A percentile compares a stretch with the other conserved stretches of the same genome.
Conservation (phyloP, 2,888 invertebrate genomes). For the Ganaspis brasiliensis region DNA sequence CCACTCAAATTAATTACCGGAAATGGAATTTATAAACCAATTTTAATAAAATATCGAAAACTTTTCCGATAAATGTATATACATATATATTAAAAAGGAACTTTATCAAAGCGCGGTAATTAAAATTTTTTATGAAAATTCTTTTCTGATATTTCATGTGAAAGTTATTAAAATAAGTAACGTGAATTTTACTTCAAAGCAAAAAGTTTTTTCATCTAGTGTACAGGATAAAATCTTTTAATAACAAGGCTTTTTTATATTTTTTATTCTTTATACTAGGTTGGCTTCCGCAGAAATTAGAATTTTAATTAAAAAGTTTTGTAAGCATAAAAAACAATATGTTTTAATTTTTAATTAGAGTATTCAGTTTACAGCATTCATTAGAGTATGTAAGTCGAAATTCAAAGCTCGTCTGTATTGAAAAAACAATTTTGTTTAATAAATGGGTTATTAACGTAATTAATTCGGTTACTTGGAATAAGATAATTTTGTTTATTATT, state of each 20-base stretch:
- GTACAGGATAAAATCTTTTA: slow-evolving; percentile 28
- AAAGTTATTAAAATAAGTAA: slow-evolving; percentile 35
- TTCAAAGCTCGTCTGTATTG: not conserved
- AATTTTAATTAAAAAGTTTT: slow-evolving; percentile 33
- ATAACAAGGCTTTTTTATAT: slow-evolving; percentile 19
- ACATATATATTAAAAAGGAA: not conserved
- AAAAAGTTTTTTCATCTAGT: slow-evolving; percentile 35
- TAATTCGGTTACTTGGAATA: too few species aligned
- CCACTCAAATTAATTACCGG: too few species aligned
- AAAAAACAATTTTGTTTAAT: too few species aligned
- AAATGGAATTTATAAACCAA: too few species aligned
- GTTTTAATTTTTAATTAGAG: slow-evolving; percentile 30
- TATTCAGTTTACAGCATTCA: too few species aligned
- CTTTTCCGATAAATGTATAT: not conserved
- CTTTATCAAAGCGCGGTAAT: not conserved
- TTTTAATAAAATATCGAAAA: too few species aligned
- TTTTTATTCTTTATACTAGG: slow-evolving; percentile 3
- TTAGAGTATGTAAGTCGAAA: too few species aligned
- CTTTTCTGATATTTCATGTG: slow-evolving; percentile 8
- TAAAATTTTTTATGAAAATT: not conserved
- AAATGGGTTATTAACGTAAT: too few species aligned
- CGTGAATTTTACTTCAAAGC: slow-evolving; percentile 28
- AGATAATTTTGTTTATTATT: too few species aligned
- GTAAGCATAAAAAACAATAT: not conserved
- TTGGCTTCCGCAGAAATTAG: slow-evolving; percentile 7